phyloP scores from a whole-genome alignment of 2,888 invertebrate genomes.

The Drosophila quasianomalipes region DNA sequence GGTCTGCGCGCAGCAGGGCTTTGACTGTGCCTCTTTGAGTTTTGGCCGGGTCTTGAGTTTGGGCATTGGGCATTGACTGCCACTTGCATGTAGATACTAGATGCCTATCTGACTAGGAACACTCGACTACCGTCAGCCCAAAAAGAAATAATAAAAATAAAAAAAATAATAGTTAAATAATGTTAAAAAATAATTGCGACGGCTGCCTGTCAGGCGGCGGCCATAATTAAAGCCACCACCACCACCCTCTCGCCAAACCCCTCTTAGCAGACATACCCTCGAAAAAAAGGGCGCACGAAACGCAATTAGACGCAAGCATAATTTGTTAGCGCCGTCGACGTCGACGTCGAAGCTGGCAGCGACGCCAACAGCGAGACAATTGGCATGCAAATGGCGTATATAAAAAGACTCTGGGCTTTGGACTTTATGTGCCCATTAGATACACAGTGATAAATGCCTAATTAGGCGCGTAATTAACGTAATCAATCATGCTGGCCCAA shows the following conservation, averaged over 20 bases:
- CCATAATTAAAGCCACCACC: conserved; percentile 74
- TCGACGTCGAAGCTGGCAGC: conserved; percentile 11
- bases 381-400: conserved; percentile 59
- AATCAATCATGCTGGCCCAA: conserved; percentile 75
- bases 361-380: conserved; percentile 31
- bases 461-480: conserved; percentile 81
- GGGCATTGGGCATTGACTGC: conserved; percentile 60
- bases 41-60: conserved; percentile 28
- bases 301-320: conserved; percentile 79
- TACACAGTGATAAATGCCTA: conserved; percentile 79
- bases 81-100: conserved; percentile 79
- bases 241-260: conserved; percentile 42
- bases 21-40: conserved; percentile 36
- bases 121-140: conserved; percentile 40
- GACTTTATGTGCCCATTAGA: conserved; percentile 50
- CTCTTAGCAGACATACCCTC: not conserved
- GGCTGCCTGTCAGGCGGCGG: conserved; percentile 60
- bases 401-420: conserved; percentile 13
- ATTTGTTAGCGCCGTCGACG: conserved; percentile 50
- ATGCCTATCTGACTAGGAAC: conserved; percentile 70
- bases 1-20: conserved; percentile 52
- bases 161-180: conserved; percentile 49
- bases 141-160: conserved; percentile 26
- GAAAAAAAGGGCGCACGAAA: conserved; percentile 67
- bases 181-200: conserved; percentile 63